A percentile compares a stretch with the other conserved stretches of the same genome.
These are phyloP conservation scores for Didymodactylos carnosus DNA, from an alignment of 2,888 invertebrate genomes.

Conservation along the genomic window DNA sequence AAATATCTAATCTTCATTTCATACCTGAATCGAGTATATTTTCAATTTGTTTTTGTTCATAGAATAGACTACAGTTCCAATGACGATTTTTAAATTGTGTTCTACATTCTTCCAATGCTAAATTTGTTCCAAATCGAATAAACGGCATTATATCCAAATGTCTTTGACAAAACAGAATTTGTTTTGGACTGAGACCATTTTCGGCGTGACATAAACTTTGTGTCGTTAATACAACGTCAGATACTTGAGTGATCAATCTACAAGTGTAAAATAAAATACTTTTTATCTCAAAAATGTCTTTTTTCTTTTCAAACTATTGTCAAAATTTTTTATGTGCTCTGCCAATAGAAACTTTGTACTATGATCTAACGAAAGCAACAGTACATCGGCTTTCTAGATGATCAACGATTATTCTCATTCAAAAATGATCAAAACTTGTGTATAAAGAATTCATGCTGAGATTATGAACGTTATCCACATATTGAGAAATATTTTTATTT, in stretches of 20 bases:
- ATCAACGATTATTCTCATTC: too few relatives aligned
- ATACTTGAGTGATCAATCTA: not conserved
- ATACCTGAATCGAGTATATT: constrained; percentile 43
- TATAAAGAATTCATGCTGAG: too few relatives aligned
- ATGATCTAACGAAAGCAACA: too few relatives aligned
- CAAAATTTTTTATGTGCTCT: too few relatives aligned
- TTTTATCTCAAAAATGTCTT: too few relatives aligned
- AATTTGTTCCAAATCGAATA: not conserved
- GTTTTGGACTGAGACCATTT: not conserved
- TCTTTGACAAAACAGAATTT: not conserved
- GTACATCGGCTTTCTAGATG: too few relatives aligned
- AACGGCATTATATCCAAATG: not conserved
- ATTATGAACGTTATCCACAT: too few relatives aligned
- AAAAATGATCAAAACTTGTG: too few relatives aligned
- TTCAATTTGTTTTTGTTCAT: constrained; percentile 60
- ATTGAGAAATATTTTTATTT: too few relatives aligned
- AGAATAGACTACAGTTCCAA: constrained; percentile 69
- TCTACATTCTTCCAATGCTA: constrained; percentile 60
- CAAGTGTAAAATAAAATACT: not conserved
- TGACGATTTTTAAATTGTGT: constrained; percentile 63
- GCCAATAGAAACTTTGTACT: too few relatives aligned
- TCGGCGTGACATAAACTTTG: not conserved
- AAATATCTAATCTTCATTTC: constrained; percentile 34
- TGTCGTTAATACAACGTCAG: not conserved
- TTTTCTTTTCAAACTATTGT: too few relatives aligned